Base-by-base conservation (phyloP, 2,888 invertebrate species). In the Ormyrus nitidulus region DNA sequence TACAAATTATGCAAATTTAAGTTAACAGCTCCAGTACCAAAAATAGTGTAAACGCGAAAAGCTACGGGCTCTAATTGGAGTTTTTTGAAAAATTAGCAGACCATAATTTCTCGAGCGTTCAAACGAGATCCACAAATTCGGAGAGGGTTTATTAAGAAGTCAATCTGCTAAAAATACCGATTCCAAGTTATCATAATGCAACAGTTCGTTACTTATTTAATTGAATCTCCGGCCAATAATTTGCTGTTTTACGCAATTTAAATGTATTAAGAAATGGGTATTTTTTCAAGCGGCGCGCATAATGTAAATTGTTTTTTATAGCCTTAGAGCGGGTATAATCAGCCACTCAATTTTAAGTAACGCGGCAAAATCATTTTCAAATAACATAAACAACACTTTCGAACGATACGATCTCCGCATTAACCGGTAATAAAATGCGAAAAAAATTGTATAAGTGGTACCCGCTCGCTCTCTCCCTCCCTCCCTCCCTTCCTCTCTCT, bases 301-400 rank as follows among this genome's bases (percentile, higher is more conserved):
- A 69, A 77, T 73, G 68, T 64, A 69, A 80, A 80, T 80, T 77
- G 69, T 73, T 77, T 77, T 77, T 80, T 75, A 70, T 64, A 49
- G 34, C 9, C 46, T 6, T 13, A 46, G 11, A 70, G 46, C 48
- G 10, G 19, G 53, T 48, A 72, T 73, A 73, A 78, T 72, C 78
- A 49, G 48, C 62, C 73, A 56, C 9, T 78, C 72, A 65, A 73
- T 73, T 73, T 64, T 58, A 73, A 79, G 79, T 65, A 66, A 80
- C 46, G 77, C 58, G 51, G 68, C 49, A 44, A 73, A 77, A 73
- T 80, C 56, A 73, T 76, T 68, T 77, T 62, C 56, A 68, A 75
- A 80, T 66, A 80, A 80, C 65, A 75, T 73, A 77, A 80, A 80
- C 73, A 80, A 77, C 68, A 68, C 72, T 72, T 72, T 72, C 62